Evolutionary conservation across 2,888 invertebrate species (phyloP), one percentile per base, ranked within the genome.

Genomic region (Melanostoma scalare): DNA sequence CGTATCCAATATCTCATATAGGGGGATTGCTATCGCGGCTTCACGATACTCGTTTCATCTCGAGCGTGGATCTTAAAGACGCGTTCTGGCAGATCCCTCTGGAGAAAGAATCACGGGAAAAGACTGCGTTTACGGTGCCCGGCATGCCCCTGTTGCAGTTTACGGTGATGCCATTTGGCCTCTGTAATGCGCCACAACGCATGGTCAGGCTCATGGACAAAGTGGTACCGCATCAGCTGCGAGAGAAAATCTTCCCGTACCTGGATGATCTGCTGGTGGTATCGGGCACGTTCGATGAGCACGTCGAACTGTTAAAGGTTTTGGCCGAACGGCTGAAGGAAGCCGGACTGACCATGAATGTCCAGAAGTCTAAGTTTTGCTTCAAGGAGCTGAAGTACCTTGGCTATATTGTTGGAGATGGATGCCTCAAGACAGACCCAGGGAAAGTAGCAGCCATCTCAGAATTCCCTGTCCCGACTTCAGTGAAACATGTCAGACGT

Each of bases 221-320:
- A 9, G 65, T 67, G 30, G 50, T 75, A n/a, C 75, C 75, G 8
- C 50, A 42, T 9, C 44, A 75, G n/a, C 50, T 75, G 8, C 65
- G 65, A 58, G 38, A 55, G n/a, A 10, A 67, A 44, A 65, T 67
- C n/a, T 75, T 75, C 31, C 65, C 46, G 6, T 75, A 75, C 46
- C 30, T 74, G 20, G 48, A 48, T 48, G 48, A 48, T n/a, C 20
- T 20, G 20, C 20, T 20, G 20, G 20, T 20, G 20, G 20, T 20
- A 20, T 20, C 20, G 20, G 1, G 10, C 30, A 48, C 48, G n/a
- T 48, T 48, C 9, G 48, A 48, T 6, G 48, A 48, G n/a, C 48
- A 48, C 9, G 2, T 48, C 1, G 9, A 20, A 5, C 30, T 48
- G 30, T 30, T 48, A 1, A 5, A 48, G 30, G 5, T 20, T 1